Evolutionary conservation across 2,113 vertebrate genomes (phyloP).

Genomic region (Isurus oxyrinchus): DNA sequence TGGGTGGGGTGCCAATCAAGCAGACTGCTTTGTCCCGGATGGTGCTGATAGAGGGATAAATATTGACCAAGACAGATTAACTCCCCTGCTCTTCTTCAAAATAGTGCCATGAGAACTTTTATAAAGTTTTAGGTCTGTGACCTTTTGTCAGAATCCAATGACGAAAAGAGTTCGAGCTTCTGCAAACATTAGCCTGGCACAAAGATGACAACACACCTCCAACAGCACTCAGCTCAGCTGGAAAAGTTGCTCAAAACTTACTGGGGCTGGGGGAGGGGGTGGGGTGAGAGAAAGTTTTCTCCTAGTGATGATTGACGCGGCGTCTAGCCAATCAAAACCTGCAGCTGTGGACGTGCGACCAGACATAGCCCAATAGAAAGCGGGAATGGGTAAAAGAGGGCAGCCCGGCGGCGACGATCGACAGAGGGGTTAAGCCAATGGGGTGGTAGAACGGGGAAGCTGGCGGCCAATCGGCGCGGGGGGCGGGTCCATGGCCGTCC

Average conservation of each 20-base stretch:
- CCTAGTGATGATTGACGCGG: not conserved
- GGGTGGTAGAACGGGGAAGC: not conserved
- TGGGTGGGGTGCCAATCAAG: no score
- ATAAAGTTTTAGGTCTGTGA: no score
- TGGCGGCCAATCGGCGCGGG: not conserved
- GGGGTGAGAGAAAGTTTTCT: not conserved
- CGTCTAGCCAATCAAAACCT: not conserved
- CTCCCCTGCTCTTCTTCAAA: no score
- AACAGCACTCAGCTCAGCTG: not conserved
- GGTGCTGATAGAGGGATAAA: no score
- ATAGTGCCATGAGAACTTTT: no score
- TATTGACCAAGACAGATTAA: no score
- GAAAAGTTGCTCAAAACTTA: not conserved
- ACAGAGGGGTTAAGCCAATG: not conserved
- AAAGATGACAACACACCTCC: no score
- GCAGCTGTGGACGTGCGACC: no score
- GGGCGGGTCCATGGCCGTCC: not conserved
- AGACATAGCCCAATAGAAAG: not conserved
- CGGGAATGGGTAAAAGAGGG: not conserved
- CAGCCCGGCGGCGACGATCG: not conserved
- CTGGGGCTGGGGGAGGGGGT: no score
- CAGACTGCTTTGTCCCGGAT: no score
- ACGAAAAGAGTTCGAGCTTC: not conserved
- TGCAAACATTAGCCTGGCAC: not conserved
- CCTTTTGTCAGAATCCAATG: not conserved